Evolutionary conservation across 2,888 invertebrate species (phyloP), one percentile per base, ranked within the genome.

Genomic region (Melinaea marsaeus): DNA sequence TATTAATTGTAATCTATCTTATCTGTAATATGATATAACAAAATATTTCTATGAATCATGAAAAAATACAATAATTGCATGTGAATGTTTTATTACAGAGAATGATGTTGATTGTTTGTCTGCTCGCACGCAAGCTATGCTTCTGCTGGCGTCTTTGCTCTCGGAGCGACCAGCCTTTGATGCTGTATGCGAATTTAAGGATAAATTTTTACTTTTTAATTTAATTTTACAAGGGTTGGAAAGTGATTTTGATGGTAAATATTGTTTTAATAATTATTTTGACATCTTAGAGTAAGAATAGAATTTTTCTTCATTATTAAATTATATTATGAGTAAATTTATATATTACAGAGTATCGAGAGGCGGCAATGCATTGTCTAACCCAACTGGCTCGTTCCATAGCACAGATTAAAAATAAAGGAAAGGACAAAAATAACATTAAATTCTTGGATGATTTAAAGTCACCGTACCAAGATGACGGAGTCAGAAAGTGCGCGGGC

Each of bases 271-370:
- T 35, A 9, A 48, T 13, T 58, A 58, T 2, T 34, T 13, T 22
- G 13, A 45, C 33, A 22, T 13, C 3, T 32, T 42, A 42, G 0
- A 5, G 42, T 37, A 60, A 60, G n/a, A 33, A 45, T n/a, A 37
- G 48, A 48, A 13, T 51, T 9, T 33, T 51, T 32, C 37, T 7
- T 2, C 4, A n/a, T 60, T 45, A 32, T 6, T 37, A 37, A 37
- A 6, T 37, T 37, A 6, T 6, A 7, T 37, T 37, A 7, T 37
- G 0, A 37, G 4, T 37, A 37, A 37, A 37, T 6, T 37, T 42
- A 42, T 22, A 35, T 7, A 60, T 86, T 82, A 22, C 78, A 90
- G 90, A 84, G 66, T 73, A 87, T 37, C 83, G 81, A 80, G 79
- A 84, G 9, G 80, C 87, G 1, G 81, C 80, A 0, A 60, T 88